These are phyloP conservation scores for Macquaria australasica DNA, from an alignment of 2,113 vertebrate genomes.

Conservation along the genomic window DNA sequence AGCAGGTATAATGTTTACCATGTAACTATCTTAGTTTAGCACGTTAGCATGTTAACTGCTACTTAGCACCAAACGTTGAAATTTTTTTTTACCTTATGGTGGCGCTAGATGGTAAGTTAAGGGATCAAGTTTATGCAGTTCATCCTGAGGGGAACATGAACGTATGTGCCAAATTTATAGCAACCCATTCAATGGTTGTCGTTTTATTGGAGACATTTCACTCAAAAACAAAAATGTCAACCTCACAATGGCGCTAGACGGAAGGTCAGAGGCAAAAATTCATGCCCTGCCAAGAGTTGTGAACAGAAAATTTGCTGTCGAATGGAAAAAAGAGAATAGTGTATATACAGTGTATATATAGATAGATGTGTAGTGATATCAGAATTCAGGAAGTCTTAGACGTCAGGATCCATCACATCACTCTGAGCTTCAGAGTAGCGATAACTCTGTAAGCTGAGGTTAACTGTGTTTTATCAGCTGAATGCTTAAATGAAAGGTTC, in stretches of 20 bases:
- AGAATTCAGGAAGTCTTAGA: conserved; percentile 33
- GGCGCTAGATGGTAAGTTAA: too few relatives aligned
- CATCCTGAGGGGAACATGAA: neutral
- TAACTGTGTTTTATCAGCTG: conserved; percentile 26
- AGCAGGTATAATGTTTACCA: too few relatives aligned
- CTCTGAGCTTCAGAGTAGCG: conserved; percentile 6
- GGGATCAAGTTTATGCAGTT: neutral
- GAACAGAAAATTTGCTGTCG: too few relatives aligned
- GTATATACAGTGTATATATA: neutral
- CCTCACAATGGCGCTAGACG: neutral
- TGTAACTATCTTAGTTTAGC: too few relatives aligned
- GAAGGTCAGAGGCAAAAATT: neutral
- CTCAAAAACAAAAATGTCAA: neutral
- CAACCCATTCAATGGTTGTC: neutral
- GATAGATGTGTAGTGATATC: conserved; percentile 2
- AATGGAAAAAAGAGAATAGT: too few relatives aligned
- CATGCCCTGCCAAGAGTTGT: too few relatives aligned
- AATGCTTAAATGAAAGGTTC: conserved; percentile 30
- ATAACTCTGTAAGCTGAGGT: conserved; percentile 20
- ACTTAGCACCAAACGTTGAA: too few relatives aligned
- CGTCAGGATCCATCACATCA: conserved; percentile 54
- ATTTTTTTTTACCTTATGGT: too few relatives aligned
- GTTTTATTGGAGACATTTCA: neutral
- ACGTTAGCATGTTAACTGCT: too few relatives aligned
- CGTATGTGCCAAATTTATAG: neutral